Base-by-base conservation (phyloP, 2,888 invertebrate genomes). In the Nycteola revayana region DNA sequence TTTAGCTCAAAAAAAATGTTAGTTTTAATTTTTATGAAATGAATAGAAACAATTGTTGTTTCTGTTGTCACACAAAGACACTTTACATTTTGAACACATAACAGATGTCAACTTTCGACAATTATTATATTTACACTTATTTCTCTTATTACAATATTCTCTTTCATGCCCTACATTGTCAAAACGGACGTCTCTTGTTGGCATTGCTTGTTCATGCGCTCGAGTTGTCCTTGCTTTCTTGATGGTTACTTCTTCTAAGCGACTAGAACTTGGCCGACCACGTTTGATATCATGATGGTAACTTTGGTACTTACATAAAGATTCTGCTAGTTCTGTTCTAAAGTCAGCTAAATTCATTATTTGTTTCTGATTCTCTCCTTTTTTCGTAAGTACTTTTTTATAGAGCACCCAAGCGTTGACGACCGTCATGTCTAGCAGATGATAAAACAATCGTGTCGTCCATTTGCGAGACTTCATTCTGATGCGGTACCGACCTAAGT, bases 11-110 rank as follows among this genome's bases (percentile, higher is more conserved):
- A n/a, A n/a, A n/a, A n/a, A n/a, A n/a, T n/a, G n/a, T n/a, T n/a
- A n/a, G n/a, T n/a, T n/a, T n/a, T n/a, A n/a, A n/a, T 18, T 5
- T n/a, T n/a, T n/a, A 6, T 59, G 55, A 53, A 55, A 62, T 59
- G 55, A 55, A 55, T 55, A 55, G 60, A 57, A 59, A 55, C 56
- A 60, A 55, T 61, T 66, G 43, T 44, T 61, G 57, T 60, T 58
- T 56, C 60, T 62, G 38, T 49, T 60, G 53, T 60, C 55, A 52
- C 58, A 60, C 57, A 60, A 57, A 53, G 58, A 59, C 49, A 61
- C 58, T 49, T 47, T 44, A 59, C 58, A 63, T 59, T 61, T 62
- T 60, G 61, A 49, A 51, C 59, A 63, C 49, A 61, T 49, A 55
- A 52, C 59, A 33, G 49, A 57, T 26, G 58, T 56, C 54, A 53